phyloP scores from a whole-genome alignment of 2,797 vertebrate species.

The Tiaroga cobitis region DNA sequence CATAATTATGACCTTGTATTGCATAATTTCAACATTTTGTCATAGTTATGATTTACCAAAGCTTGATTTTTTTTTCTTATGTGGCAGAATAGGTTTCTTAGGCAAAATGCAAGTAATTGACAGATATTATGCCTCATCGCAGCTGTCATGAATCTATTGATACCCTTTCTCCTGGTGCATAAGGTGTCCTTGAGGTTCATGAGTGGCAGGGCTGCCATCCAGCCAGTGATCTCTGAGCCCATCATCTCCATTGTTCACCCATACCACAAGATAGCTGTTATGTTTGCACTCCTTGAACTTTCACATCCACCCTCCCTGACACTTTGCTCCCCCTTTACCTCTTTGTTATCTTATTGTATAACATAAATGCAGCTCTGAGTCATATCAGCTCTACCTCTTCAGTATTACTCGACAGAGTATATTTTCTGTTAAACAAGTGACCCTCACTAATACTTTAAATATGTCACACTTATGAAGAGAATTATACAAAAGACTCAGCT shows the following conservation, averaged over 20 bases:
- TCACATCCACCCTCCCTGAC: not conserved
- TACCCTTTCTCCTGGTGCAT: not conserved
- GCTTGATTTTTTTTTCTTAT: not conserved
- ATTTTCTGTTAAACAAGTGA: constrained; percentile 38
- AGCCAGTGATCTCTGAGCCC: constrained; percentile 12
- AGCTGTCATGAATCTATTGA: not conserved
- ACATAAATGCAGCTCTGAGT: not conserved
- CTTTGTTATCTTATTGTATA: not conserved
- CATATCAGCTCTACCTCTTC: not conserved
- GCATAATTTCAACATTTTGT: not conserved
- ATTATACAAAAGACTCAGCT: constrained; percentile 37
- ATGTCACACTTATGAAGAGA: constrained; percentile 19
- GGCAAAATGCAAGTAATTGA: not conserved
- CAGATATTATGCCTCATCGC: not conserved
- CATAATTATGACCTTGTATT: not conserved
- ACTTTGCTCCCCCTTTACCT: not conserved
- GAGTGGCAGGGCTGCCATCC: not conserved
- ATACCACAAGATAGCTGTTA: not conserved
- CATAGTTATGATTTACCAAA: not conserved
- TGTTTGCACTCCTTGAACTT: constrained; percentile 6
- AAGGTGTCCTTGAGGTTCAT: constrained; percentile 2
- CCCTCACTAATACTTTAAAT: constrained; percentile 34
- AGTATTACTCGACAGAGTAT: not conserved
- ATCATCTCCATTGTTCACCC: not conserved
- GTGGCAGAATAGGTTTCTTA: not conserved